phyloP scores from a whole-genome alignment of 2,888 invertebrate genomes.

The Hylaea fasciaria region DNA sequence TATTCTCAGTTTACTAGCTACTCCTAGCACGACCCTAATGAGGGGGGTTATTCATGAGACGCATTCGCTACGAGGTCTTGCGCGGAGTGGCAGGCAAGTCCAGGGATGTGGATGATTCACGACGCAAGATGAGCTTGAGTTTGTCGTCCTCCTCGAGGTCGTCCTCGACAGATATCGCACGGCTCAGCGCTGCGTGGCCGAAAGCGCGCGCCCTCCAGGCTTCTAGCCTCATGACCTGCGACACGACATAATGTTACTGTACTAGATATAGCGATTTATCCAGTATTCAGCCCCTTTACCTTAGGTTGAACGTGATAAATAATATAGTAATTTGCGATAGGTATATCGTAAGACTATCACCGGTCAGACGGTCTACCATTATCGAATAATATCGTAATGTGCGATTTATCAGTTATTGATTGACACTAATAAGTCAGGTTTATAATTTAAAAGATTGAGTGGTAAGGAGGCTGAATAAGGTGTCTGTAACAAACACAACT shows the following conservation, averaged over 20 bases:
- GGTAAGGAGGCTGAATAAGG: constrained; percentile 14
- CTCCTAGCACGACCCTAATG: background rate
- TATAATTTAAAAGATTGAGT: background rate
- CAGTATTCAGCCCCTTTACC: constrained; percentile 9
- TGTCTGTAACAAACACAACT: constrained; percentile 10
- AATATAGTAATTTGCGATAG: too few relatives aligned
- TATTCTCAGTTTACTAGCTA: too few relatives aligned
- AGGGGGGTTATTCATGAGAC: background rate
- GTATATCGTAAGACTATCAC: too few relatives aligned
- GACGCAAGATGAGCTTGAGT: constrained; percentile 67
- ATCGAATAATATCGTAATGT: too few relatives aligned
- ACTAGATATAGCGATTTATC: background rate
- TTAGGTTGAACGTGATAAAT: too few relatives aligned
- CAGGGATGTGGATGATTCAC: constrained; percentile 72
- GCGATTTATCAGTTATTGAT: background rate
- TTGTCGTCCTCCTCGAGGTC: constrained; percentile 76
- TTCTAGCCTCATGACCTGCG: constrained; percentile 90
- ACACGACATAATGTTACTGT: constrained; percentile 2
- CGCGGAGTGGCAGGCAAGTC: constrained; percentile 59
- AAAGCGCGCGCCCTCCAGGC: constrained; percentile 86
- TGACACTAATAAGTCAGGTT: background rate
- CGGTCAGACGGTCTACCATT: too few relatives aligned
- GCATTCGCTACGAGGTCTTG: constrained; percentile 58
- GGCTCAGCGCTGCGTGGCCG: constrained; percentile 71
- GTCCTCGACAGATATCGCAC: constrained; percentile 72